A percentile compares a stretch with the other conserved stretches of the same genome.
These are phyloP conservation scores for Mactra quadrangularis DNA, from an alignment of 1,140 invertebrate species.

Conservation along the genomic window DNA sequence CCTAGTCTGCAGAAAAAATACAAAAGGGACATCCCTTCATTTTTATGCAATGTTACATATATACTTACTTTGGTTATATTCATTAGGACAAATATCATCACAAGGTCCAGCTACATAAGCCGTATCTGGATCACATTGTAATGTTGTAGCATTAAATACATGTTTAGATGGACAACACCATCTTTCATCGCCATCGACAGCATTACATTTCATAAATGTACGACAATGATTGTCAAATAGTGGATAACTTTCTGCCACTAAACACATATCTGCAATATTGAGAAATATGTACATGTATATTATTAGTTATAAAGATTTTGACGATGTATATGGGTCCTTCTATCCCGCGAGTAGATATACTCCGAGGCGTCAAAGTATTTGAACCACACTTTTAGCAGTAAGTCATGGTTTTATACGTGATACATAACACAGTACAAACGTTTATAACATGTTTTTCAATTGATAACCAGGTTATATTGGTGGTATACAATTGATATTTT, in stretches of 20 bases:
- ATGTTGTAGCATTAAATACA: neutral
- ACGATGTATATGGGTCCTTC: neutral
- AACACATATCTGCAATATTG: slow-evolving; percentile 18
- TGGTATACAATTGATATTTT: too few relatives aligned
- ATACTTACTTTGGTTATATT: slow-evolving; percentile 27
- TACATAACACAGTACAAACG: too few relatives aligned
- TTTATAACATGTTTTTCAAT: too few relatives aligned
- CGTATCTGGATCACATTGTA: neutral
- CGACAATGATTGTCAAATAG: slow-evolving; percentile 23
- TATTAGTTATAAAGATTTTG: too few relatives aligned
- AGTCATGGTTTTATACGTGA: too few relatives aligned
- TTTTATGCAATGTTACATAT: too few relatives aligned
- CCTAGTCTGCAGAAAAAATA: too few relatives aligned
- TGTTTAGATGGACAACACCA: slow-evolving; percentile 48
- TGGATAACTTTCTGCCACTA: neutral
- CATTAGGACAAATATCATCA: slow-evolving; percentile 14
- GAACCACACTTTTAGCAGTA: too few relatives aligned
- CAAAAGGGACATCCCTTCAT: too few relatives aligned
- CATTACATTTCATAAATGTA: slow-evolving; percentile 52
- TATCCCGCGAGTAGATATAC: too few relatives aligned
- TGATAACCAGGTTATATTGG: too few relatives aligned
- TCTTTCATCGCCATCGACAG: slow-evolving; percentile 32
- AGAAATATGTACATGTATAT: neutral
- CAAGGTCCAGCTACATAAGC: neutral
- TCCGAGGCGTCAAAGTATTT: too few relatives aligned